Evolutionary conservation across 2,797 vertebrate species (phyloP).

Genomic region (Danio jaintianensis): DNA sequence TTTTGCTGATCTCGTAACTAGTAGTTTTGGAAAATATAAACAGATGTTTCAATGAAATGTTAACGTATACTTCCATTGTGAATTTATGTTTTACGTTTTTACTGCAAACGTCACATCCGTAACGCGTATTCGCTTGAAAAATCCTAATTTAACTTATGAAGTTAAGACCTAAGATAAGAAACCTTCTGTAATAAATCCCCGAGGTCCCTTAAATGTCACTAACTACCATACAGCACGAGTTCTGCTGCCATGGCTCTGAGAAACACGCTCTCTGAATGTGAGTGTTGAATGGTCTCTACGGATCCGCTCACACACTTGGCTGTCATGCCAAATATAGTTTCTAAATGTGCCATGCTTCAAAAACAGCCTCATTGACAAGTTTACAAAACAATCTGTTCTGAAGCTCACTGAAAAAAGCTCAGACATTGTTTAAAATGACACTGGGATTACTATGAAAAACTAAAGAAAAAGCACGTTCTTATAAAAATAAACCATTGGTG

Average conservation of each 20-base stretch:
- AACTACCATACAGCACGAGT: background rate
- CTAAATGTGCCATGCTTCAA: background rate
- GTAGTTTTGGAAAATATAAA: too few relatives aligned
- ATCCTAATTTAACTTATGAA: too few relatives aligned
- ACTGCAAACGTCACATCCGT: too few relatives aligned
- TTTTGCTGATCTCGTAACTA: too few relatives aligned
- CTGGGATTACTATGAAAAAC: background rate
- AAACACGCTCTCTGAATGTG: background rate
- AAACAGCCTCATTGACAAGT: background rate
- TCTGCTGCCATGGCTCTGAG: background rate
- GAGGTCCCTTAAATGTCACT: background rate
- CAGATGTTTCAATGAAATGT: too few relatives aligned
- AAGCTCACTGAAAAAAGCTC: background rate
- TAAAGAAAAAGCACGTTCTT: too few relatives aligned
- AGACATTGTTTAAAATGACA: background rate
- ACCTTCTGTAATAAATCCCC: background rate
- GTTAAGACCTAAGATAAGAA: too few relatives aligned
- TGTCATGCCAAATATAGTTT: constrained; percentile 5
- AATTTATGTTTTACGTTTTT: too few relatives aligned
- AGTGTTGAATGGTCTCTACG: background rate
- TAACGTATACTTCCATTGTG: too few relatives aligned
- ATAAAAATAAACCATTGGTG: background rate
- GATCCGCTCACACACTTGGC: background rate
- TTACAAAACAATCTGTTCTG: background rate
- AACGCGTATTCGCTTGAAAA: too few relatives aligned